Percentiles rank a stretch among this genome's conserved stretches.
Conservation (phyloP, 2,797 vertebrate genomes). For the Etheostoma perlongum region DNA sequence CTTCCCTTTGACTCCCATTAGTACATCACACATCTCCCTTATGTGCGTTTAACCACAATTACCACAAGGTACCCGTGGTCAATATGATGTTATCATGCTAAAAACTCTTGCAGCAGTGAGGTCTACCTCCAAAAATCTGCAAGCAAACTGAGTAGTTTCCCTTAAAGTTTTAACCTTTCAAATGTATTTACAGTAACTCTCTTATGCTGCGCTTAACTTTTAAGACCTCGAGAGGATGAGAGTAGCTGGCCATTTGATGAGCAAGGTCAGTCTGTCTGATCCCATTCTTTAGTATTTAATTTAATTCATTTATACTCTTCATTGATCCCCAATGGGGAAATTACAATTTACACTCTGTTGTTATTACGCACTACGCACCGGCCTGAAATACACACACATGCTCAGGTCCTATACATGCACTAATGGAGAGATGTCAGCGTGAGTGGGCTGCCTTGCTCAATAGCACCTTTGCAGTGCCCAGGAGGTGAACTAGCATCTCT, state of each 20-base stretch:
- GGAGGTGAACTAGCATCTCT: no score
- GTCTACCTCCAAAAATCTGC: constrained; percentile 20
- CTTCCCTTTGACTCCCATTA: constrained; percentile 67
- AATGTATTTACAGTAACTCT: constrained; percentile 46
- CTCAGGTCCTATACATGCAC: no score
- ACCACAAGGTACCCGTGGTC: constrained; percentile 34
- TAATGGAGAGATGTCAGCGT: no score
- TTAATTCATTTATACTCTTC: no score
- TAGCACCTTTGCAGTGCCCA: no score
- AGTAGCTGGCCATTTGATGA: constrained; percentile 35
- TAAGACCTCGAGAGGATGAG: constrained; percentile 53
- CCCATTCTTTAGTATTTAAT: constrained; percentile 36
- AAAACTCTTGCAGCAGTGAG: constrained; percentile 15
- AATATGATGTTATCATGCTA: not conserved
- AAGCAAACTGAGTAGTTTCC: constrained; percentile 3
- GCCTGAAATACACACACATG: no score
- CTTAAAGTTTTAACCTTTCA: constrained; percentile 27
- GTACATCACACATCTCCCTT: constrained; percentile 44
- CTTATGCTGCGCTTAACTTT: constrained; percentile 58
- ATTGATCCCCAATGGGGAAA: no score
- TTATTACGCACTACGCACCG: no score
- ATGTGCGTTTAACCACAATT: constrained; percentile 59
- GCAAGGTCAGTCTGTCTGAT: constrained; percentile 43
- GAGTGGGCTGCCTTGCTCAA: no score
- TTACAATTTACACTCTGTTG: no score